Evolutionary conservation across 2,888 invertebrate species (phyloP).

Genomic region (Leptogaster cylindrica): DNA sequence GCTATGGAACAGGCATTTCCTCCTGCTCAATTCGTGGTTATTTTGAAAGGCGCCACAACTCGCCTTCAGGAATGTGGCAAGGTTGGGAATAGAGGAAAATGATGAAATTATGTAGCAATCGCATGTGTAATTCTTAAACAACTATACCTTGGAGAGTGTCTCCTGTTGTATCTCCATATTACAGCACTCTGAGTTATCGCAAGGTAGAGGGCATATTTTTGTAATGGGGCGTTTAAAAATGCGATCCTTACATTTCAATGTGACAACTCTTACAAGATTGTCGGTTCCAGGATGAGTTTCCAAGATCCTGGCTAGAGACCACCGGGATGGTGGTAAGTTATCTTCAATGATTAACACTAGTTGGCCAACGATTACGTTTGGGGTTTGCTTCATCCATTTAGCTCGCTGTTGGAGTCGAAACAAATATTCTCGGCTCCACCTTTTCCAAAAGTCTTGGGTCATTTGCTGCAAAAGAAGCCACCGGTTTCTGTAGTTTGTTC

Average conservation of each 20-base stretch:
- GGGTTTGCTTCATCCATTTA: not conserved
- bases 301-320: not conserved
- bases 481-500: not conserved
- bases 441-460: constrained; percentile 9
- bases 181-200: not conserved
- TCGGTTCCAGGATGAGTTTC: constrained; percentile 11
- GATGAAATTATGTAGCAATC: too few relatives aligned
- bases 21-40: too few relatives aligned
- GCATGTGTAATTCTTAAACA: too few relatives aligned
- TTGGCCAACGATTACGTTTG: not conserved
- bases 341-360: not conserved
- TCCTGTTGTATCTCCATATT: too few relatives aligned
- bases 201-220: not conserved
- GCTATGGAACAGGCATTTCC: too few relatives aligned
- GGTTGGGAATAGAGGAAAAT: too few relatives aligned
- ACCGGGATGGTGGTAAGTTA: constrained; percentile 1
- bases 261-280: constrained; percentile 10
- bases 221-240: not conserved
- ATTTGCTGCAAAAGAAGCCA: constrained; percentile 12
- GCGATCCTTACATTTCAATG: not conserved
- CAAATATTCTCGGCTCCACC: constrained; percentile 3
- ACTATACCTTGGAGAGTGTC: too few relatives aligned
- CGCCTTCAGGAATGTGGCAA: too few relatives aligned
- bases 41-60: too few relatives aligned
- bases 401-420: not conserved